Evolutionary conservation across 2,113 vertebrate species (phyloP).

Genomic region (Phaetusa simplex): DNA sequence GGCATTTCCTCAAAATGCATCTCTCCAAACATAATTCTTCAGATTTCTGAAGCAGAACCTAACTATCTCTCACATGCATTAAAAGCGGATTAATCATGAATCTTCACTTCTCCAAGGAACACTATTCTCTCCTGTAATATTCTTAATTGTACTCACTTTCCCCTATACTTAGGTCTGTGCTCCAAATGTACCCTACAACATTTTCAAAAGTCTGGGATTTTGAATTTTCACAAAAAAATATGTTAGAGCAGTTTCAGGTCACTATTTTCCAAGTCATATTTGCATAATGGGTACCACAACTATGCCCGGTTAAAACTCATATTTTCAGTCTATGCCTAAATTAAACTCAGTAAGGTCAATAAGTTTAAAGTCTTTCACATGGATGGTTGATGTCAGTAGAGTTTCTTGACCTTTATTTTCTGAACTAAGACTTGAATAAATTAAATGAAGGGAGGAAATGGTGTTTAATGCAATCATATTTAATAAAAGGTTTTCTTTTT

Average conservation of each 20-base stretch:
- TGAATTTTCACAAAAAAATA: neutral
- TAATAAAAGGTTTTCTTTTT: neutral
- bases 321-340: neutral
- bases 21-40: neutral
- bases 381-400: neutral
- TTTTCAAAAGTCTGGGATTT: neutral
- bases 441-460: neutral
- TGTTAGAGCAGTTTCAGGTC: neutral
- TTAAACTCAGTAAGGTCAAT: neutral
- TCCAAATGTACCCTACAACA: neutral
- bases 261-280: neutral
- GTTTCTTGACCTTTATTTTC: neutral
- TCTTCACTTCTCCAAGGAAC: neutral
- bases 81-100: neutral
- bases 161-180: neutral
- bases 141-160: neutral
- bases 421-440: neutral
- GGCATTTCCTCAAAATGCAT: neutral
- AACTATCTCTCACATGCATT: neutral
- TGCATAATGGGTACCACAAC: neutral
- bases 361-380: neutral
- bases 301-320: neutral
- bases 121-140: neutral
- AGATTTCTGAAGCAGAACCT: neutral
- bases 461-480: neutral